Conservation (phyloP, 2,113 vertebrate species). For the Meriones unguiculatus region DNA sequence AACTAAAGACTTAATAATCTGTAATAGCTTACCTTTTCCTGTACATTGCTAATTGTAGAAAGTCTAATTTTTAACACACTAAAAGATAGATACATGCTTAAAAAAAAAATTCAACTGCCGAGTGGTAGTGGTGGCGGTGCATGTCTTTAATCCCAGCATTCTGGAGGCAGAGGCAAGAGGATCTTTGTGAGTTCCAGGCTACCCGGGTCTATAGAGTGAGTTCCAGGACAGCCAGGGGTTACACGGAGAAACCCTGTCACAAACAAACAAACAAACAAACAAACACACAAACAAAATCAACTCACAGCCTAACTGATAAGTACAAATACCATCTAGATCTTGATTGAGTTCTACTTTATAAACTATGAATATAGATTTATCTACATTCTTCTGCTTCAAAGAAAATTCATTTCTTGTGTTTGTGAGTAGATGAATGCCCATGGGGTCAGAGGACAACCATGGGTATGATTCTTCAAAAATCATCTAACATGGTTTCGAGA, state of each 20-base stretch:
- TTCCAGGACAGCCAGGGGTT: too few species aligned
- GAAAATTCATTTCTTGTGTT: not conserved
- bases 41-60: constrained; percentile 29
- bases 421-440: not conserved
- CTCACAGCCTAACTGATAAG: constrained; percentile 22
- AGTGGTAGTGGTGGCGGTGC: not conserved
- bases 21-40: constrained; percentile 56
- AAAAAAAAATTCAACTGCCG: not conserved
- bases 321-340: constrained; percentile 7
- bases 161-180: not conserved
- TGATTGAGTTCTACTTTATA: constrained; percentile 15
- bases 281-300: not conserved
- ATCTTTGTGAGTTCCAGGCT: too few species aligned
- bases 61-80: not conserved
- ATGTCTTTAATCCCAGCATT: not conserved
- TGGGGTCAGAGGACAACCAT: not conserved
- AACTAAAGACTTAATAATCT: constrained; percentile 65
- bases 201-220: too few species aligned
- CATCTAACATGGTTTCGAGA: not conserved
- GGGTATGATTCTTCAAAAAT: not conserved
- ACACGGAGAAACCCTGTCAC: too few species aligned
- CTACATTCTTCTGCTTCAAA: constrained; percentile 32
- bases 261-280: not conserved
- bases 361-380: constrained; percentile 45
- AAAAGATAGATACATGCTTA: not conserved